A percentile compares a stretch with the other conserved stretches of the same genome.
Conservation (phyloP, 2,888 invertebrate genomes). For the Brachylomia viminalis region DNA sequence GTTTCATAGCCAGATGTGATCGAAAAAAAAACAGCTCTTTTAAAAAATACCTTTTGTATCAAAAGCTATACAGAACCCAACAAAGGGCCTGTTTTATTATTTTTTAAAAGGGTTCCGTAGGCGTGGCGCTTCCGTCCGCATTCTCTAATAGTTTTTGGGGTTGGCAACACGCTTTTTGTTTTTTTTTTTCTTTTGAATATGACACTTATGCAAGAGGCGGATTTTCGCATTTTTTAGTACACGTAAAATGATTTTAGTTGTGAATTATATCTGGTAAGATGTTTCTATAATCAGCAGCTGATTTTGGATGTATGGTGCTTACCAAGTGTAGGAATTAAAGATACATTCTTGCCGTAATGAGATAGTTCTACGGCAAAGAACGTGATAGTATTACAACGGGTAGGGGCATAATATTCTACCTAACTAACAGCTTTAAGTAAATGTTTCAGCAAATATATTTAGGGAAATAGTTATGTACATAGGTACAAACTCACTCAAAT, state of each 20-base stretch:
- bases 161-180: slow-evolving; percentile 67
- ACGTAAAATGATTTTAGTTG: slow-evolving; percentile 42
- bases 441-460: not conserved
- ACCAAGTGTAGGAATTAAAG: not conserved
- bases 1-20: slow-evolving; percentile 64
- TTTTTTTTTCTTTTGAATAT: slow-evolving; percentile 70
- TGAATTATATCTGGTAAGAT: slow-evolving; percentile 15
- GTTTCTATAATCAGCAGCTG: slow-evolving; percentile 40
- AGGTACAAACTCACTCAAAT: too few species aligned
- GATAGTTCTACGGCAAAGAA: not conserved
- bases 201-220: slow-evolving; percentile 73
- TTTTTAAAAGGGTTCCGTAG: slow-evolving; percentile 81
- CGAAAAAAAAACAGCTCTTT: slow-evolving; percentile 54
- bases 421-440: not conserved
- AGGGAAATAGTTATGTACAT: too few species aligned
- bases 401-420: not conserved
- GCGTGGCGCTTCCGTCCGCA: slow-evolving; percentile 76
- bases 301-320: not conserved
- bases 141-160: slow-evolving; percentile 74
- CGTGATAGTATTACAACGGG: not conserved
- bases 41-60: slow-evolving; percentile 71
- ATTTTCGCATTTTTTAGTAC: slow-evolving; percentile 60
- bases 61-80: slow-evolving; percentile 67
- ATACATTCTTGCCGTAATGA: not conserved
- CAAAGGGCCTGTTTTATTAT: slow-evolving; percentile 73